phyloP scores from a whole-genome alignment of 1,140 invertebrate species.

The Drosophila funebris region DNA sequence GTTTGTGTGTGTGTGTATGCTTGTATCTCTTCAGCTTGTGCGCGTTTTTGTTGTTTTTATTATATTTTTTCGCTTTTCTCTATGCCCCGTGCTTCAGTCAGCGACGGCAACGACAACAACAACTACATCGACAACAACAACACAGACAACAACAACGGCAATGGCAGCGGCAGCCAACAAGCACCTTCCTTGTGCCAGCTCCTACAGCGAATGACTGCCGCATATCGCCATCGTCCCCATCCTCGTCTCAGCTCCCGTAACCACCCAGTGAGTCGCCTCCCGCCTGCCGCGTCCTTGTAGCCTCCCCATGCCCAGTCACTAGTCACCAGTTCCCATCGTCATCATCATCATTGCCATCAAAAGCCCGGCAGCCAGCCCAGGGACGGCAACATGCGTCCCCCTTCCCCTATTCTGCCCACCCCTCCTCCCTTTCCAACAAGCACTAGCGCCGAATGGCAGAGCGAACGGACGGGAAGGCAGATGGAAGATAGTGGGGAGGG shows the following conservation, averaged over 20 bases:
- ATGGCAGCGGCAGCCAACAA: slow-evolving; percentile 47
- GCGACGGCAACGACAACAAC: slow-evolving; percentile 29
- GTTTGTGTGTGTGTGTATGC: slow-evolving; percentile 41
- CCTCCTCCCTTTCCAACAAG: background rate
- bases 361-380: slow-evolving; percentile 47
- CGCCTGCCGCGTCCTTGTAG: slow-evolving; percentile 41
- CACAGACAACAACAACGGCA: slow-evolving; percentile 4
- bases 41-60: slow-evolving; percentile 78
- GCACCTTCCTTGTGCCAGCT: slow-evolving; percentile 46
- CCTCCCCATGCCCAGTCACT: slow-evolving; percentile 22
- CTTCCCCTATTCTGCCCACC: background rate
- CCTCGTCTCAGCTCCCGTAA: background rate
- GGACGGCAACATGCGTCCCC: slow-evolving; percentile 31
- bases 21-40: slow-evolving; percentile 76
- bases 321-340: slow-evolving; percentile 31
- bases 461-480: slow-evolving; percentile 16
- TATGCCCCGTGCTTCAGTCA: slow-evolving; percentile 40
- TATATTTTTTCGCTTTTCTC: slow-evolving; percentile 77
- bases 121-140: slow-evolving; percentile 8
- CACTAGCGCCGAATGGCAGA: slow-evolving; percentile 39
- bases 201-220: slow-evolving; percentile 34
- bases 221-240: background rate
- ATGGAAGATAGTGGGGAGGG: background rate
- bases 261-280: background rate
- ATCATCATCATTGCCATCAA: slow-evolving; percentile 43